Evolutionary conservation across 1,140 invertebrate species (phyloP), one percentile per base, ranked within the genome.

Genomic region (Zaprionus inermis): DNA sequence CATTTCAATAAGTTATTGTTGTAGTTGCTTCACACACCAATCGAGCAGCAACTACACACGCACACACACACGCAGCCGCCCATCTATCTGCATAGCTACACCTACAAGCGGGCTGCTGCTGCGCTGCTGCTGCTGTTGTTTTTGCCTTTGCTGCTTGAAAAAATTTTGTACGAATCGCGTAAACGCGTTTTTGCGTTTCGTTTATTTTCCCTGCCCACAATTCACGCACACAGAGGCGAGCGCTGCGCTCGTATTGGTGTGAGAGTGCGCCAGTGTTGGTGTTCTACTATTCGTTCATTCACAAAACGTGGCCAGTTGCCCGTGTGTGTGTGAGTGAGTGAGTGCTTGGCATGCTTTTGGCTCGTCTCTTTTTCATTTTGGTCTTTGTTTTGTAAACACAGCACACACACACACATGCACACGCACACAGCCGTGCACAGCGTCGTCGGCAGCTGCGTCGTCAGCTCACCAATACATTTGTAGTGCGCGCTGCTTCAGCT

Each of bases 131-230:
- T 59, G 57, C 3, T 44, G 56, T 41, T 72, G 61, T 70, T 56
- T 49, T 52, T 64, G 54, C 36, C 5, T 28, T 28, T 54, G 46
- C 67, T 28, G 18, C 28, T 63, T 60, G 73, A 77, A 79, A 56
- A 73, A 78, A 76, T 91, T 91, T 84, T 91, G 90, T 91, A 91
- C 90, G 90, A 91, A 91, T 91, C 90, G 86, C 90, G 90, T 91
- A 89, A 90, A 89, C 90, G 90, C 90, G 90, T 91, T 90, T 80
- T 89, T 81, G 81, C 83, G 81, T 88, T 77, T 91, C 88, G 88
- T 91, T 91, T 89, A 84, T 90, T 91, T 91, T 90, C 90, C 90
- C 90, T 91, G 90, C 90, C 90, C 90, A 91, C 90, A 91, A 91
- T 90, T 76, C 79, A 89, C 90, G 56, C 73, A 85, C 68, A 89